Conservation (phyloP, 2,113 vertebrate genomes). For the Ibidorhyncha struthersii region DNA sequence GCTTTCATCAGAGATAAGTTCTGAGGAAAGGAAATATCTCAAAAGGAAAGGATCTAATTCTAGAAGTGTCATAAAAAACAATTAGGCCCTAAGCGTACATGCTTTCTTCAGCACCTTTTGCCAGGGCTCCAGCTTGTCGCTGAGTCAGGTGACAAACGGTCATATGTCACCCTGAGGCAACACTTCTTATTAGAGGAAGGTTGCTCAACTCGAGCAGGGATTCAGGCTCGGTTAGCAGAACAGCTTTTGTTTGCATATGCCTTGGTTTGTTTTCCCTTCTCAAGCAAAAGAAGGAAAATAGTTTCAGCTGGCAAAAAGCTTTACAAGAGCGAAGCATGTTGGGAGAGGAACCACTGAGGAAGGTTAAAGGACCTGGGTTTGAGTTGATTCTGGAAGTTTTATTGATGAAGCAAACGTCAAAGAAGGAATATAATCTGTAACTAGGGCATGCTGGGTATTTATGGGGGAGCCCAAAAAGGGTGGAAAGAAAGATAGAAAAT, state of each 20-base stretch:
- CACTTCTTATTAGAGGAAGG: not conserved
- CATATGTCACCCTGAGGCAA: slow-evolving; percentile 22
- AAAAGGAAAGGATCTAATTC: not conserved
- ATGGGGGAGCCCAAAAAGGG: not conserved
- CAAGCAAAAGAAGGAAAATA: not conserved
- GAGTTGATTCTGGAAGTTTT: not conserved
- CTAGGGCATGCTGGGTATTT: not conserved
- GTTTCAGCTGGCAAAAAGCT: not conserved
- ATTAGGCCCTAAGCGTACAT: not conserved
- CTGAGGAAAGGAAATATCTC: not conserved
- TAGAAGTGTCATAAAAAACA: not conserved
- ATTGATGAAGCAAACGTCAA: not conserved
- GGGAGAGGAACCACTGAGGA: not conserved
- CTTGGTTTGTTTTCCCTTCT: slow-evolving; percentile 34
- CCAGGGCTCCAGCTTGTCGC: slow-evolving; percentile 39
- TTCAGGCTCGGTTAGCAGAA: slow-evolving; percentile 9
- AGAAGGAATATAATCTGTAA: not conserved
- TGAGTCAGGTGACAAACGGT: slow-evolving; percentile 32
- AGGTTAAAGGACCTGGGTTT: not conserved
- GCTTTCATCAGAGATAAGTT: not conserved
- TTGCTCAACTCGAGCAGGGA: slow-evolving; percentile 12
- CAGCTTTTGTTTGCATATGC: slow-evolving; percentile 13
- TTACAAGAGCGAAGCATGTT: not conserved
- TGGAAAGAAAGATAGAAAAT: not conserved
- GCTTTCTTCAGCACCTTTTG: slow-evolving; percentile 46